Base-by-base conservation (phyloP, 2,888 invertebrate genomes). In the Watsonalla binaria region DNA sequence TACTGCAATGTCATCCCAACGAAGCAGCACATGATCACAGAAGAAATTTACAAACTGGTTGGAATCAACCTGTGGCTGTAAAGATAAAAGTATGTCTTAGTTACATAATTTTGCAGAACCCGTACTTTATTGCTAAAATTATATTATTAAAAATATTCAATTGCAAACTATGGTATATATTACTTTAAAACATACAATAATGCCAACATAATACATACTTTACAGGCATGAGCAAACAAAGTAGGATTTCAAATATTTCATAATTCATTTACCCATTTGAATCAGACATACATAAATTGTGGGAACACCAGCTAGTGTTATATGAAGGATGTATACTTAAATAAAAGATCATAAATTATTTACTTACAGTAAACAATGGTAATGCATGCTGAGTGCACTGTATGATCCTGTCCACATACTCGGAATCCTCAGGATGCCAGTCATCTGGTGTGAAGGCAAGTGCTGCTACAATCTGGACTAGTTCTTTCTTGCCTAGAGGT, bases 361-460 rank as follows among this genome's bases (percentile, higher is more conserved):
- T 47, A 92, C 94, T 94, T 92, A 97, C 97, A 66, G 96, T 98
- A 85, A 98, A 97, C 68, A 96, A 94, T 45, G 97, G 96, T 65
- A 96, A 86, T 51, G 96, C 96, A 80, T 96, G 96, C 72, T 95
- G 95, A 52, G 96, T 93, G 84, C 98, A 98, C 72, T 96, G 95
- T 63, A 97, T 93, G 47, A 98, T 92, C 73, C 96, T 92, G 72
- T 95, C 95, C 11, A 94, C 90, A 83, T 93, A 93, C 77, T 97
- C 96, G 56, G 94, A 93, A 64, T 95, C 93, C 57, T 94, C 92
- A 58, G 94, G 93, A 71, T 95, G 94, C 63, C 98, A 91, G 78
- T 98, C 97, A 58, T 86, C 87, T 47, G 87, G 83, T 11, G 87
- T 76, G 52, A 91, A 86, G 9, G 97, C 96, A 76, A 98, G 95